Conservation (phyloP, 2,888 invertebrate genomes). For the Dynastes tityus region DNA sequence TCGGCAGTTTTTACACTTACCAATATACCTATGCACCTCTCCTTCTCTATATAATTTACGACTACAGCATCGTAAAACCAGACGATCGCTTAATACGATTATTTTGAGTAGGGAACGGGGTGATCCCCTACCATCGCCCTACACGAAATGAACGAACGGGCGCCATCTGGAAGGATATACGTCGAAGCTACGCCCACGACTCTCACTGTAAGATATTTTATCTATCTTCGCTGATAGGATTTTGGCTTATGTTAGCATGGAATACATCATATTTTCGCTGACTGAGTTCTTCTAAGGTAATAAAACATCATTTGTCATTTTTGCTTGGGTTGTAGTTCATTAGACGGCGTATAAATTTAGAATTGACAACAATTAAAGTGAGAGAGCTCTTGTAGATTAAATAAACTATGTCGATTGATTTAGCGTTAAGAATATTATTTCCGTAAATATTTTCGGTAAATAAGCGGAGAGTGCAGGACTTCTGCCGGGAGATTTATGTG, state of each 20-base stretch:
- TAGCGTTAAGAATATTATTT: constrained; percentile 15
- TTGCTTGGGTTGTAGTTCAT: neutral
- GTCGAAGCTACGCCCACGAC: too few relatives aligned
- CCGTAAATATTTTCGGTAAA: constrained; percentile 8
- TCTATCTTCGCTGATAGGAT: neutral
- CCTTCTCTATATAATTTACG: constrained; percentile 11
- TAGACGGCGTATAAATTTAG: neutral
- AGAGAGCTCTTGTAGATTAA: neutral
- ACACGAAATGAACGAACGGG: too few relatives aligned
- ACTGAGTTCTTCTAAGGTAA: neutral
- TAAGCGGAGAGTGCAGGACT: neutral
- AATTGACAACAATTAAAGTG: neutral
- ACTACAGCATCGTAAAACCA: constrained; percentile 1
- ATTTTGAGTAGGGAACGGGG: too few relatives aligned
- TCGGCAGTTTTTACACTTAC: too few relatives aligned
- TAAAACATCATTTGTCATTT: neutral
- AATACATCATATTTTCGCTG: constrained; percentile 30
- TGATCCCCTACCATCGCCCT: too few relatives aligned
- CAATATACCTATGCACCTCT: too few relatives aligned
- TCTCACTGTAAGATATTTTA: too few relatives aligned
- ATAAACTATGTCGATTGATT: constrained; percentile 1
- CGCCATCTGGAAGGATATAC: too few relatives aligned
- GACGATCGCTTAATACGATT: neutral
- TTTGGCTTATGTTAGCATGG: neutral
- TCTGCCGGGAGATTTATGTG: constrained; percentile 15